Evolutionary conservation across 2,113 vertebrate species (phyloP).

Genomic region (Eolophus roseicapilla): DNA sequence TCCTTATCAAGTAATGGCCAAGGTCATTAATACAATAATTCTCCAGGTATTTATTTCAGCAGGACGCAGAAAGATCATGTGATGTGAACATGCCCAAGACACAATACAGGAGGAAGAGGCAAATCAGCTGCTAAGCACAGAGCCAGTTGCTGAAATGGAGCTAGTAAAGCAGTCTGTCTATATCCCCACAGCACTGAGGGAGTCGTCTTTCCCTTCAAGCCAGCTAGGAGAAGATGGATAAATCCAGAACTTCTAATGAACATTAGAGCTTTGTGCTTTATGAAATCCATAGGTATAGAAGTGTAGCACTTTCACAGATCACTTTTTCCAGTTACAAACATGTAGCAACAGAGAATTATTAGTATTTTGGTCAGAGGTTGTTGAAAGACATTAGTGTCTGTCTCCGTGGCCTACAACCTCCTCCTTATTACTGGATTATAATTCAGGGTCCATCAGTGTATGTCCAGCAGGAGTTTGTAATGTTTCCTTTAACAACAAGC

Average conservation of each 20-base stretch:
- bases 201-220: background rate
- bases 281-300: background rate
- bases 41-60: background rate
- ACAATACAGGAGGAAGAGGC: background rate
- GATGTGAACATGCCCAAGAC: background rate
- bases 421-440: background rate
- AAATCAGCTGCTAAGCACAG: slow-evolving; percentile 3
- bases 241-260: background rate
- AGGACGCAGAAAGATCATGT: background rate
- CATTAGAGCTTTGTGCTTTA: background rate
- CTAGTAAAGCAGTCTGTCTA: background rate
- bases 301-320: background rate
- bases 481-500: background rate
- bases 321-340: background rate
- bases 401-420: background rate
- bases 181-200: background rate
- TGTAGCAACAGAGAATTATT: background rate
- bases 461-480: background rate
- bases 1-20: background rate
- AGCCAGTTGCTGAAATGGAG: background rate
- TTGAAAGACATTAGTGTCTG: background rate
- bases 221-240: background rate
- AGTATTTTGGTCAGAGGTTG: background rate
- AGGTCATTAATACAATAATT: background rate
- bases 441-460: background rate